Evolutionary conservation across 2,797 vertebrate genomes (phyloP).

Genomic region (Acanthis flammea): DNA sequence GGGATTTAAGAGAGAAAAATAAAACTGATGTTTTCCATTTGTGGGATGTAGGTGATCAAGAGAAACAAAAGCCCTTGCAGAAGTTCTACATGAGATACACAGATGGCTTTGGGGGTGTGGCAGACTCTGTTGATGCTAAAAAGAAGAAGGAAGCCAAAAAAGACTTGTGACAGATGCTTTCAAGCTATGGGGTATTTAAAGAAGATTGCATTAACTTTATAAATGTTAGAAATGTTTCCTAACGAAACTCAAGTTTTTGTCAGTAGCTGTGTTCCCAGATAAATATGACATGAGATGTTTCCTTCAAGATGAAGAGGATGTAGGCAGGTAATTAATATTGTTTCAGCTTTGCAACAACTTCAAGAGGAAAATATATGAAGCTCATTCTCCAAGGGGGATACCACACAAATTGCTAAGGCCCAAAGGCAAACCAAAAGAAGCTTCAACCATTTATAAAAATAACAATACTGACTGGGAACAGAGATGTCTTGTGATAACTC

Average conservation of each 20-base stretch:
- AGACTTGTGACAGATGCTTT: conserved; percentile 70
- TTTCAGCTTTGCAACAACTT: background rate
- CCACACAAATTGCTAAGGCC: background rate
- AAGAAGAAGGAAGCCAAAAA: conserved; percentile 94
- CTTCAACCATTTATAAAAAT: background rate
- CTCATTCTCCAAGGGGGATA: background rate
- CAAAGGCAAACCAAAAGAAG: background rate
- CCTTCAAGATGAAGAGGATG: background rate
- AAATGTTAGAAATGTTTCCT: conserved; percentile 52
- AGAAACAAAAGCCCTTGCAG: conserved; percentile 90
- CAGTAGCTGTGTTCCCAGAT: background rate
- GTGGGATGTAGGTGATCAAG: conserved; percentile 91
- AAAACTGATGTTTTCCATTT: conserved; percentile 86
- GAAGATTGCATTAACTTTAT: conserved; percentile 57
- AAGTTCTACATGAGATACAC: conserved; percentile 88
- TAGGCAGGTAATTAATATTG: background rate
- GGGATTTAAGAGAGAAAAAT: conserved; percentile 81
- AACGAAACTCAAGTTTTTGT: background rate
- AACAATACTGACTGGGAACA: background rate
- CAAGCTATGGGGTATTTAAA: conserved; percentile 69
- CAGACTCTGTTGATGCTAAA: conserved; percentile 91
- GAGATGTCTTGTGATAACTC: background rate
- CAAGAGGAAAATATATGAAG: background rate
- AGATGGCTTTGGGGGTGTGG: conserved; percentile 92
- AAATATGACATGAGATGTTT: background rate